phyloP scores from a whole-genome alignment of 2,797 vertebrate species.

The Hypotaenidia philippensis region DNA sequence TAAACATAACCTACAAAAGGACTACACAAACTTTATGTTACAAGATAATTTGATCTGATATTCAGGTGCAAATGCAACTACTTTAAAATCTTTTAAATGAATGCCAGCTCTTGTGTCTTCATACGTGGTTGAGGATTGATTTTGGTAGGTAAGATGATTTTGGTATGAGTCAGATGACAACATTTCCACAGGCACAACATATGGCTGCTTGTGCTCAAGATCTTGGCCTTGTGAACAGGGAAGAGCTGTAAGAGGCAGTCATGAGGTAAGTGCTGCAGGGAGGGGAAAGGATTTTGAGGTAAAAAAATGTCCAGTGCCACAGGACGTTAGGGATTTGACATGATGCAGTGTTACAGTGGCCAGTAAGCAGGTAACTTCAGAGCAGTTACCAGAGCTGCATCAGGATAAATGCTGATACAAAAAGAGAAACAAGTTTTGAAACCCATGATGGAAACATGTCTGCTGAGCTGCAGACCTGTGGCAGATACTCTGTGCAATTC shows the following conservation, averaged over 20 bases:
- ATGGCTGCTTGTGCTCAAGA: neutral
- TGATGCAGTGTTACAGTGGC: neutral
- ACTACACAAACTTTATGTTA: neutral
- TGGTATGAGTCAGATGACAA: neutral
- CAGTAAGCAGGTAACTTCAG: neutral
- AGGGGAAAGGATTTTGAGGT: neutral
- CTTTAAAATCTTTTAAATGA: neutral
- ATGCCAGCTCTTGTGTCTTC: neutral
- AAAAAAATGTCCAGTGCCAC: neutral
- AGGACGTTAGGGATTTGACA: neutral
- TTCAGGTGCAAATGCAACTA: neutral
- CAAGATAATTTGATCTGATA: neutral
- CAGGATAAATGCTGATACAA: neutral
- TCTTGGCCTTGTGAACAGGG: neutral
- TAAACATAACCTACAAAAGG: neutral
- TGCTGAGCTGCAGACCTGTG: neutral
- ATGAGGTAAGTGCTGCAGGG: neutral
- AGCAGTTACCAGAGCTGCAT: neutral
- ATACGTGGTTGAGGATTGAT: neutral
- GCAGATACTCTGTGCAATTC: neutral
- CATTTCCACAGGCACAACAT: rapidly evolving
- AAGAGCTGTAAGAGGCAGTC: neutral
- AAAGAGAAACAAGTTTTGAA: neutral
- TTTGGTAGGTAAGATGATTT: neutral
- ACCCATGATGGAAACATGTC: rapidly evolving